Evolutionary conservation across 2,888 invertebrate species (phyloP).

Genomic region (Cabera pusaria): DNA sequence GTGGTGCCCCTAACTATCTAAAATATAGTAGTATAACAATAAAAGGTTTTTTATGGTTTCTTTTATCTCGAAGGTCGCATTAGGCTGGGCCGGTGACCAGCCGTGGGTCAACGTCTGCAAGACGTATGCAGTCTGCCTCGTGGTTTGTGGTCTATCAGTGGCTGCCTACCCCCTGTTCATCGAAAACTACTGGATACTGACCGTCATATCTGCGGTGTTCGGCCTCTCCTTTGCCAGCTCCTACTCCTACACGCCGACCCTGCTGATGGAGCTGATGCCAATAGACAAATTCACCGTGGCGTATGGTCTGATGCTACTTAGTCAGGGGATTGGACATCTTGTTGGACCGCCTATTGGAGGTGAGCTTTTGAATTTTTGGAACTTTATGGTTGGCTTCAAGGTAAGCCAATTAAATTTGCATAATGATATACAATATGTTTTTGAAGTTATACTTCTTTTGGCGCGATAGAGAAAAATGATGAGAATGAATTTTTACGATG

Average conservation of each 20-base stretch:
- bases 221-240: slow-evolving; percentile 96
- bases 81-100: slow-evolving; percentile 95
- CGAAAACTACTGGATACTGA: slow-evolving; percentile 72
- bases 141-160: slow-evolving; percentile 85
- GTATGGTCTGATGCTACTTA: slow-evolving; percentile 93
- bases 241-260: slow-evolving; percentile 95
- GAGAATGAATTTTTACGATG: too few relatives aligned
- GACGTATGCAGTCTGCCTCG: slow-evolving; percentile 91
- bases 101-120: slow-evolving; percentile 92
- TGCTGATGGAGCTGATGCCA: slow-evolving; percentile 94
- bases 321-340: slow-evolving; percentile 97
- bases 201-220: slow-evolving; percentile 85
- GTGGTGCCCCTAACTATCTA: too few relatives aligned
- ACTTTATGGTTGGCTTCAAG: too few relatives aligned
- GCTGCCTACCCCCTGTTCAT: slow-evolving; percentile 83
- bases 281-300: slow-evolving; percentile 95
- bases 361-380: too few relatives aligned
- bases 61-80: slow-evolving; percentile 84
- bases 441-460: too few relatives aligned
- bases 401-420: too few relatives aligned
- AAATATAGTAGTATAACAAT: too few relatives aligned
- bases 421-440: too few relatives aligned
- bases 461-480: too few relatives aligned
- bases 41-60: too few relatives aligned
- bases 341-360: slow-evolving; percentile 96